Evolutionary conservation across 1,140 invertebrate genomes (phyloP), one percentile per base, ranked within the genome.

Genomic region (Stegodyphus dumicola): DNA sequence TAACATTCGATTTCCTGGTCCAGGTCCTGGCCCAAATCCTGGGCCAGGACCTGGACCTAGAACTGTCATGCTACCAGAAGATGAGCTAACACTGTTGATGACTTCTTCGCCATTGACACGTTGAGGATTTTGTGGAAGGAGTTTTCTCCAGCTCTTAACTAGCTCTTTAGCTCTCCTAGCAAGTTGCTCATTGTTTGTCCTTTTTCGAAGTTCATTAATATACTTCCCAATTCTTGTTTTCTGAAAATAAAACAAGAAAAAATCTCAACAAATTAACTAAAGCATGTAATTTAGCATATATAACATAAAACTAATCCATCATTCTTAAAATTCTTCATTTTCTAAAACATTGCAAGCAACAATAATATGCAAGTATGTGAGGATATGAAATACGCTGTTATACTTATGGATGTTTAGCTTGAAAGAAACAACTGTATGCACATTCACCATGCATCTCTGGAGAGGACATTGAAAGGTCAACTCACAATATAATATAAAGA

Each of bases 221-320:
- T 95, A 94, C 91, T 95, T 96, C n/a, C 96, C 97, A 90, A 99
- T 92, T 93, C 97, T 92, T 93, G 97, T 95, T 89, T 92, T 92
- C 94, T 95, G 89, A 76, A 92, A 77, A 86, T 67, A 33, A 88
- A 87, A 87, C 87, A 87, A 87, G 66, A 81, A 66, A 67, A 86
- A 49, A 65, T 60, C 17, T 56, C 64, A 73, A 18, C 5, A 18
- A 33, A n/a, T n/a, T n/a, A n/a, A n/a, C n/a, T n/a, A n/a, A n/a
- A n/a, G n/a, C n/a, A n/a, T n/a, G n/a, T 49, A 69, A 52, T 10
- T 54, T 7, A 66, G 74, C n/a, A 86, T 7, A 49, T 70, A 54
- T n/a, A n/a, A n/a, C 11, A 11, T 65, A 18, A 77, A n/a, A 51
- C 49, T 73, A 18, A 86, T 33, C 3, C 5, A 18, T n/a, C 48